Percentiles rank a stretch among this genome's conserved stretches.
Conservation (phyloP, 2,888 invertebrate species). For the Hesperia comma region DNA sequence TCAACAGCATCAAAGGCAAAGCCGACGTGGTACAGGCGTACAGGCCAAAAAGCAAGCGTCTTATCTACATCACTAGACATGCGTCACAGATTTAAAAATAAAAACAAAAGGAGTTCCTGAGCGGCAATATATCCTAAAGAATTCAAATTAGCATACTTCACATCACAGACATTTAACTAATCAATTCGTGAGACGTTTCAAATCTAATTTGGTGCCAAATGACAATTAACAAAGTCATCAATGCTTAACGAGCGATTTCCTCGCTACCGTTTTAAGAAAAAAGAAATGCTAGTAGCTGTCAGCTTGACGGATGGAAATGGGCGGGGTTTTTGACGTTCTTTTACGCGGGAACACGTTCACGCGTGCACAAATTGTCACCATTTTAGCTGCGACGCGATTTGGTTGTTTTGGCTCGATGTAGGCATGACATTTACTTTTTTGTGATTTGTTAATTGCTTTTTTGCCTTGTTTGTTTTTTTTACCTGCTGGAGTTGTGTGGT, state of each 20-base stretch:
- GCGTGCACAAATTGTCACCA: constrained; percentile 42
- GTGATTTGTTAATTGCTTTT: constrained; percentile 11
- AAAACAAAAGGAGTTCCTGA: constrained; percentile 12
- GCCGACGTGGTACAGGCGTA: too few relatives aligned
- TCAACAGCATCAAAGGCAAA: too few relatives aligned
- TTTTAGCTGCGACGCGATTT: constrained; percentile 27
- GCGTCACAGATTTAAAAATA: constrained; percentile 15
- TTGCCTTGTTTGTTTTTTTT: neutral
- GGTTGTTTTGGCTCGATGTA: constrained; percentile 29
- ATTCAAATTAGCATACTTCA: constrained; percentile 56
- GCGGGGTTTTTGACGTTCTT: constrained; percentile 63
- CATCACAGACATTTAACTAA: constrained; percentile 42
- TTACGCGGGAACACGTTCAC: constrained; percentile 55
- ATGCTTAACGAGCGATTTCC: constrained; percentile 62
- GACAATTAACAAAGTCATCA: constrained; percentile 77
- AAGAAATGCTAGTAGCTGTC: constrained; percentile 53
- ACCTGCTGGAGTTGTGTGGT: too few relatives aligned
- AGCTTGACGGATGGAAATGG: constrained; percentile 63
- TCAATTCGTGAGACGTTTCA: constrained; percentile 58
- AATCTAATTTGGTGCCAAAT: constrained; percentile 70
- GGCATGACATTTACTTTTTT: constrained; percentile 7
- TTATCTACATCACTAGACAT: too few relatives aligned
- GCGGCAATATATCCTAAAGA: constrained; percentile 41
- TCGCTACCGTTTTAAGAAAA: constrained; percentile 33
- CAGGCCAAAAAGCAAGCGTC: too few relatives aligned